Base-by-base conservation (phyloP, 2,797 vertebrate genomes). In the Odontamblyopus rebecca region DNA sequence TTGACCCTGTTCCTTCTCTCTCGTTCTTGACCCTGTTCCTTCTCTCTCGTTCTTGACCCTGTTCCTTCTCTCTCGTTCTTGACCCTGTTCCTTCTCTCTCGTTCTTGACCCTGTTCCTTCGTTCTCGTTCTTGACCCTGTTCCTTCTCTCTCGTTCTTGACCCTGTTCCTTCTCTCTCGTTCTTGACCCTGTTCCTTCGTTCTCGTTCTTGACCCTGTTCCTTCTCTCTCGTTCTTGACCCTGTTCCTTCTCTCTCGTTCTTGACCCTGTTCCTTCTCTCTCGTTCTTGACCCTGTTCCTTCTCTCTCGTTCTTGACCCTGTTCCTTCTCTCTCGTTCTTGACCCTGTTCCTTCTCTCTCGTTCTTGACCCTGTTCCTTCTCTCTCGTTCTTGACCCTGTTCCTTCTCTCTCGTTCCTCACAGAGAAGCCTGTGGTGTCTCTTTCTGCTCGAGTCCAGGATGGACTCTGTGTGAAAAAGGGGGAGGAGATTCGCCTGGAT, bases 371-470 rank as follows among this genome's bases (percentile, higher is more conserved):
- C 60, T 7, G 16, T 7, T 41, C 2, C 38, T 65, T 32, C 32
- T 6, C 3, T 2, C 1, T 56, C 12, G 6, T 35, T 44, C 11
- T 12, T 13, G 2, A 2, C 1, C 74, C 0, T 63, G 8, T 6
- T 63, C 6, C 16, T 51, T 19, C 15, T n/a, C 18, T 18, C 54
- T 26, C 8, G 8, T 9, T 1, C 8, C 87, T 91, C 91, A 71
- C 85, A 99, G 98, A 98, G 44, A 95, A 95, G 89, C 98, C 98
- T 0, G 97, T 95, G 79, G 95, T 99, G 63, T 95, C 95, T 64
- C 92, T 98, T 32, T 86, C 92, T 26, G 89, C 92, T 64, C 93
- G 89, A 2, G 76, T 98, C 53, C 95, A 93, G 81, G 93, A 93
- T 54, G 97, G 95, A 71, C 77, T 99, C 72, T 94, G 93, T 74